Evolutionary conservation across 2,113 vertebrate genomes (phyloP), one percentile per base, ranked within the genome.

Genomic region (Spermophilus dauricus): DNA sequence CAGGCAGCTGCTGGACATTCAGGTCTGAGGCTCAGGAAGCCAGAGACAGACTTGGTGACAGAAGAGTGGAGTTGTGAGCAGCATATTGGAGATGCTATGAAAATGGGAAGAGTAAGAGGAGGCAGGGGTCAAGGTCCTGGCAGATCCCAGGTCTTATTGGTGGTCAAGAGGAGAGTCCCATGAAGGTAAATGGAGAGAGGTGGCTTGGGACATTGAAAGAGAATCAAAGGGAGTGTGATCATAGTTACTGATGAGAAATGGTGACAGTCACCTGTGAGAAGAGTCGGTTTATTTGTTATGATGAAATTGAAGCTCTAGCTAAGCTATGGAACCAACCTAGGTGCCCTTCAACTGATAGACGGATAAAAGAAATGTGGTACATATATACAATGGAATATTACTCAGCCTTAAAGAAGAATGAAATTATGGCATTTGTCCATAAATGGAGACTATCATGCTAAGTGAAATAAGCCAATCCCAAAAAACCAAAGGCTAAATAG

Each of bases 61-160:
- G 28, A 37, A 75, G 2, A 26, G 24, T 1, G 10, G 69, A 39
- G 34, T 16, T 1, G 2, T 26, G 63, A 65, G 61, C 9, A 51
- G 48, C 0, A 13, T 22, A 16, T 45, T 0, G 2, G 8, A 14
- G 37, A 56, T 22, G 10, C 30, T 18, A 5, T 12, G 17, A 16
- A 22, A 0, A 3, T 5, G 11, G 32, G 39, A 53, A 77, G 39
- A 58, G 22, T 0, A 2, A 34, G 53, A 34, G 39, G 42, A 76
- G 20, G 32, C 4, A 17, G 34, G 85, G n/a, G 51, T 14, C 22
- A 42, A 56, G 61, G 28, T 86, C 42, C 39, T 10, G 63, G 82
- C 26, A 24, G 63, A 81, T 28, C 34, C 63, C 4, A 24, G 5
- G 0, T 83, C 6, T 28, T 13, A 1, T 24, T 22, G 26, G 42